Evolutionary conservation across 2,797 vertebrate species (phyloP), one percentile per base, ranked within the genome.

Genomic region (Distichodus sexfasciatus): DNA sequence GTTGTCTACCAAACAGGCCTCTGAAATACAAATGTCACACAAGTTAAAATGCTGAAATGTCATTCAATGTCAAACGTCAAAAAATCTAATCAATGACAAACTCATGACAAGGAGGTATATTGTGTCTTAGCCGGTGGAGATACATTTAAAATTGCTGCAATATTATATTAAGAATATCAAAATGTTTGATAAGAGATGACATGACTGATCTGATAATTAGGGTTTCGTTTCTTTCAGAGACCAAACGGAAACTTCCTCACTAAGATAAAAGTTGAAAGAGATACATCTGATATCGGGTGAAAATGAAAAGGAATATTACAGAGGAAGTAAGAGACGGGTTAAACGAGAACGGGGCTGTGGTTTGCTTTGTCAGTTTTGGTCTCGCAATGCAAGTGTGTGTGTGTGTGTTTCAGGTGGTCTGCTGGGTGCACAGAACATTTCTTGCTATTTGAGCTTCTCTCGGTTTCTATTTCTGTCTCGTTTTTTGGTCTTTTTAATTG

Each of bases 1-100:
- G 63, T 93, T 90, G 23, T 89, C 83, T 3, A 94, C 79, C 10
- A 91, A 88, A 77, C 91, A 92, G 79, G 87, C 80, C 81, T 96
- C 96, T 99, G 87, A 71, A 48, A 80, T 6, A 50, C 14, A 43
- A 44, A 58, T 6, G 26, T 50, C 17, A 43, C 9, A 66, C 1
- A 8, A 15, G 28, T 21, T 5, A 66, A 11, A 9, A 2, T 62
- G 10, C n/a, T n/a, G 15, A 50, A 24, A 50, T 48, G 23, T 35
- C 55, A 59, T 59, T 21, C 9, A 14, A 26, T n/a, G n/a, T n/a
- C n/a, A n/a, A n/a, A n/a, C n/a, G n/a, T n/a, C n/a, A n/a, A n/a
- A n/a, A n/a, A n/a, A n/a, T n/a, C n/a, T n/a, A n/a, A n/a, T n/a
- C n/a, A n/a, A n/a, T n/a, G n/a, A n/a, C n/a, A n/a, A n/a, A n/a